A percentile compares a stretch with the other conserved stretches of the same genome.
phyloP scores from a whole-genome alignment of 2,888 invertebrate species.

The Eristalis arbustorum region DNA sequence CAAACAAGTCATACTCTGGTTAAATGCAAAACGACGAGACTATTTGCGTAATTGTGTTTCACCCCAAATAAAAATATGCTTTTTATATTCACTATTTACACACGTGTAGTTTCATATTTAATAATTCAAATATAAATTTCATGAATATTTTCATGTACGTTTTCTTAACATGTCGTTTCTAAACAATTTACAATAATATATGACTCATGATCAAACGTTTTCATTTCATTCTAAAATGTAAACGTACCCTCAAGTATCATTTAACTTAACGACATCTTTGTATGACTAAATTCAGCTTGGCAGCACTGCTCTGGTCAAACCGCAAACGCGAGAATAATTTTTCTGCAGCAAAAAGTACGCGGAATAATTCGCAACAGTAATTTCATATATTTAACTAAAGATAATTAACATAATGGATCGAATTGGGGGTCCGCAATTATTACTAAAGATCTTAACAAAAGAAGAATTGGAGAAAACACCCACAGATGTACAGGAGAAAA shows the following conservation, averaged over 20 bases:
- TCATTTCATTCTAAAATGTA: not conserved
- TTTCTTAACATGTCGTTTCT: too few species aligned
- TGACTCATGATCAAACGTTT: too few species aligned
- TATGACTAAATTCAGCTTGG: not conserved
- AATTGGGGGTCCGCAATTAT: constrained; percentile 76
- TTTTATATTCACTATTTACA: too few species aligned
- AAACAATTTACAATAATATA: not conserved
- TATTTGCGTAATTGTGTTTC: too few species aligned
- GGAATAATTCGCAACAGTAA: constrained; percentile 18
- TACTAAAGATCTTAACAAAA: constrained; percentile 80
- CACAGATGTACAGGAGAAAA: constrained; percentile 82
- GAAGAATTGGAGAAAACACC: constrained; percentile 83
- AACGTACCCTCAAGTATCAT: not conserved
- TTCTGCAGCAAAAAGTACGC: constrained; percentile 43
- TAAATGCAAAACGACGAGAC: too few species aligned
- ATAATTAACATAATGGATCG: constrained; percentile 76
- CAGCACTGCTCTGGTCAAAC: constrained; percentile 34
- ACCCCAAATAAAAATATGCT: too few species aligned
- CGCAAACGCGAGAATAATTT: constrained; percentile 45
- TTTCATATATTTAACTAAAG: constrained; percentile 7
- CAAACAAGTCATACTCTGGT: too few species aligned
- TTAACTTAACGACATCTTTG: not conserved
- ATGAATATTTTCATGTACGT: too few species aligned
- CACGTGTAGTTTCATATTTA: too few species aligned
- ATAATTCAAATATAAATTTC: too few species aligned